Conservation (phyloP, 2,797 vertebrate species). For the Acipenser transmontanus region DNA sequence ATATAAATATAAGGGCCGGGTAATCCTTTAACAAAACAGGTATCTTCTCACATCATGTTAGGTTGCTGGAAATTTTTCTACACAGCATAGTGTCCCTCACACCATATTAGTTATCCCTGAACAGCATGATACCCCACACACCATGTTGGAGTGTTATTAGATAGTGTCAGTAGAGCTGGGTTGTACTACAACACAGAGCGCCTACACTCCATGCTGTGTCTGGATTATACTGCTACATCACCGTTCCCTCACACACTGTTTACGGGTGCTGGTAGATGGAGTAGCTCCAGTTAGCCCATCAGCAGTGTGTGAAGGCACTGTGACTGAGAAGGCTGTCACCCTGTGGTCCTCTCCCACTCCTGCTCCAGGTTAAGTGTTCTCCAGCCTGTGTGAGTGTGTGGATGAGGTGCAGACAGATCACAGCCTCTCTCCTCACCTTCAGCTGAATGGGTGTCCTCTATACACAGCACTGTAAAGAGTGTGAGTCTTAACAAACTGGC, state of each 20-base stretch:
- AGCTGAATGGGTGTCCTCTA: not conserved
- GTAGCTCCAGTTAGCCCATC: slow-evolving; percentile 41
- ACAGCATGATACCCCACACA: no score
- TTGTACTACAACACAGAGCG: no score
- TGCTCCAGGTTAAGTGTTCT: slow-evolving; percentile 13
- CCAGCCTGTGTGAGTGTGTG: not conserved
- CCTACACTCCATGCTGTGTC: no score
- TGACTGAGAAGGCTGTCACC: not conserved
- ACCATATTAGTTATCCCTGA: no score
- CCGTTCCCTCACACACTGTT: slow-evolving; percentile 36
- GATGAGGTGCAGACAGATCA: not conserved
- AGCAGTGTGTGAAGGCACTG: slow-evolving; percentile 10
- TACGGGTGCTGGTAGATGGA: slow-evolving; percentile 39
- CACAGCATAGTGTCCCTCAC: no score
- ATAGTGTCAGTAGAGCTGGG: no score
- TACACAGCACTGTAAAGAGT: not conserved
- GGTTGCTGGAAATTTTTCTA: no score
- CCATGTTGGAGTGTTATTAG: no score
- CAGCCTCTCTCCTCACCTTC: not conserved
- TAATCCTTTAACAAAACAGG: no score
- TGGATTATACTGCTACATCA: slow-evolving; percentile 18
- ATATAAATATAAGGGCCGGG: no score
- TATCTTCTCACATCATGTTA: no score
- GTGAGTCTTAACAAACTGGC: not conserved
- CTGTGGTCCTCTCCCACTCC: slow-evolving; percentile 6